A percentile compares a stretch with the other conserved stretches of the same genome.
phyloP scores from a whole-genome alignment of 53 echinoderm and acorn worm genomes.

The Paracentrotus lividus region DNA sequence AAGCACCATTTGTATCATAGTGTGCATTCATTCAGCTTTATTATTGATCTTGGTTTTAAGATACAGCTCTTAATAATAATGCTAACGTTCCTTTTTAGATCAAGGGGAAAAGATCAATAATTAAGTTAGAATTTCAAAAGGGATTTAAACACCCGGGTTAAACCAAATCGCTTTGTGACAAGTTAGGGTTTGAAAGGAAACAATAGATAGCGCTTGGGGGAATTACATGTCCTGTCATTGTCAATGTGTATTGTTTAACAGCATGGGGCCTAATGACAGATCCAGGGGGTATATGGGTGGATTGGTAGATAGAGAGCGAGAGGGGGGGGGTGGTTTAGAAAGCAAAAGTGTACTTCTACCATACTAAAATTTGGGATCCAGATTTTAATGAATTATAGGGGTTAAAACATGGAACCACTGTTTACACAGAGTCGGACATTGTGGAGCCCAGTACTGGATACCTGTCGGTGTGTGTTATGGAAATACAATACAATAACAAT shows the following conservation, averaged over 20 bases:
- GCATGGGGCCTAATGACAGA: conserved; percentile 17
- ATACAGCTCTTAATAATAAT: neutral
- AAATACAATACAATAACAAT: no score
- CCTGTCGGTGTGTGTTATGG: no score
- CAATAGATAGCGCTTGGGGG: neutral
- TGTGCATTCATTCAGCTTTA: neutral
- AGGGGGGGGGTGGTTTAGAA: no score
- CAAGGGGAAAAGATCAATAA: conserved; percentile 30
- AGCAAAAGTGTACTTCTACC: no score
- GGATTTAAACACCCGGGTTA: neutral
- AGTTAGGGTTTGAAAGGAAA: neutral
- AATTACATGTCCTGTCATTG: conserved; percentile 28
- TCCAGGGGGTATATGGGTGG: neutral
- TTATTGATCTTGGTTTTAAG: neutral
- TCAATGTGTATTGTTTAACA: conserved; percentile 14
- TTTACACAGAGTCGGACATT: no score
- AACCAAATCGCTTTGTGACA: neutral
- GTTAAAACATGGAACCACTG: no score
- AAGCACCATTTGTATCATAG: neutral
- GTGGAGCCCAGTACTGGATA: no score
- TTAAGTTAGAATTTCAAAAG: neutral
- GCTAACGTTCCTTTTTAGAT: conserved; percentile 4
- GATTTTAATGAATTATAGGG: no score
- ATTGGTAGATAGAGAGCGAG: no score
- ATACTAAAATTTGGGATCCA: no score